These are phyloP conservation scores for Phalacrocorax brasilianus DNA, from an alignment of 2,113 vertebrate species.

Conservation along the genomic window DNA sequence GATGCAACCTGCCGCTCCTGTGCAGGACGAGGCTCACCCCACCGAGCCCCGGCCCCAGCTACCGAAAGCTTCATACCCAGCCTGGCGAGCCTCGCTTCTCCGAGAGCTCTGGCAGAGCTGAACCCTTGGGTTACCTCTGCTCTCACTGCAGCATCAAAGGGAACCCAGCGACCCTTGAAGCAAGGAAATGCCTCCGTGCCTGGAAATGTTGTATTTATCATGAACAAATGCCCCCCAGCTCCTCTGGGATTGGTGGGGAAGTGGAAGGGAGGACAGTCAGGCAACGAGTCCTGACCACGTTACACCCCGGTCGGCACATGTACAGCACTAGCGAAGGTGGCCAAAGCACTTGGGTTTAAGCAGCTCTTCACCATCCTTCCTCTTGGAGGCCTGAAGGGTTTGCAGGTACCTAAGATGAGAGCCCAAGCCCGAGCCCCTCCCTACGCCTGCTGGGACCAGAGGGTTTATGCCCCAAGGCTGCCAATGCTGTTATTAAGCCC, in stretches of 20 bases:
- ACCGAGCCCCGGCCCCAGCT: accelerated
- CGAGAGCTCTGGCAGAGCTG: accelerated
- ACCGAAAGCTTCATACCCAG: accelerated
- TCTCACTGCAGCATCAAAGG: not conserved
- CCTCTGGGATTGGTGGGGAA: not conserved
- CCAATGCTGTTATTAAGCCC: not conserved
- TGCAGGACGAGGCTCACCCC: not conserved
- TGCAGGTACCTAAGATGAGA: not conserved
- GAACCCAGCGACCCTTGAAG: not conserved
- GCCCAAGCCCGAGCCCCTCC: too few species aligned
- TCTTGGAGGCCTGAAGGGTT: too few species aligned
- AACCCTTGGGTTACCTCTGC: not conserved
- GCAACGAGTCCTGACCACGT: accelerated
- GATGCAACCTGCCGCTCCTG: not conserved
- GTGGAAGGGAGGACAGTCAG: not conserved
- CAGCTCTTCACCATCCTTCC: not conserved
- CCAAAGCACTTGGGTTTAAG: accelerated
- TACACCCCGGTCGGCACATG: accelerated
- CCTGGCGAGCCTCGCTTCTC: not conserved
- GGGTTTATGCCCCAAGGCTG: not conserved
- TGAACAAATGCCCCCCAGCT: not conserved
- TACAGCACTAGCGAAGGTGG: not conserved
- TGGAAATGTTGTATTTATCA: not conserved
- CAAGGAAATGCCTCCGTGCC: accelerated
- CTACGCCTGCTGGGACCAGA: not conserved